These are phyloP conservation scores for Nansenia antarctica DNA, from an alignment of 2,113 vertebrate species.

Conservation along the genomic window DNA sequence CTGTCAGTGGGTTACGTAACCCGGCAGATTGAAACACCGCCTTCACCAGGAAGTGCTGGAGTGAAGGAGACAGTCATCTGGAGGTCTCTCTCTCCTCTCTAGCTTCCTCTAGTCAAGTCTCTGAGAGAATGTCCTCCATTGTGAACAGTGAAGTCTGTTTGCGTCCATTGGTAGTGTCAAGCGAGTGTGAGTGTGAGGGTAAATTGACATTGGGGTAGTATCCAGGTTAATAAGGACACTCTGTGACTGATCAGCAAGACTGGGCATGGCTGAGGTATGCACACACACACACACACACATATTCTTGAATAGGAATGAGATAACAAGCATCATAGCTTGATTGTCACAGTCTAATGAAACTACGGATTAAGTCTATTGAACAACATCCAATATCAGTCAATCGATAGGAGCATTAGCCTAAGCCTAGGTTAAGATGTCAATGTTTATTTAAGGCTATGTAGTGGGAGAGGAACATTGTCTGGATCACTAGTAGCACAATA, in stretches of 20 bases:
- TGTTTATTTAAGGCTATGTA: not conserved
- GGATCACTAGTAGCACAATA: too few relatives aligned
- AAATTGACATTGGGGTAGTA: too few relatives aligned
- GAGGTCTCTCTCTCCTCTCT: constrained; percentile 3
- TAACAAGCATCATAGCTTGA: too few relatives aligned
- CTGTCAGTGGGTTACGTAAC: constrained; percentile 43
- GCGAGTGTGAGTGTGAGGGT: too few relatives aligned
- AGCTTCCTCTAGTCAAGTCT: not conserved
- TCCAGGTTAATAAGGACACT: not conserved
- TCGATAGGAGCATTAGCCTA: too few relatives aligned
- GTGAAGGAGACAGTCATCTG: constrained; percentile 21
- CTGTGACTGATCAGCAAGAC: constrained; percentile 20
- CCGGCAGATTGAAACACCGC: constrained; percentile 5
- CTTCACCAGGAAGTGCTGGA: constrained; percentile 37
- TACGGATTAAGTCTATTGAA: too few relatives aligned
- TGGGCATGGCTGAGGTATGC: constrained; percentile 26
- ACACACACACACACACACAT: not conserved
- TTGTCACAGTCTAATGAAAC: too few relatives aligned
- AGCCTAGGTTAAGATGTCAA: not conserved
- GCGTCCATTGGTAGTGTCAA: too few relatives aligned
- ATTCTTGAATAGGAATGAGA: too few relatives aligned
- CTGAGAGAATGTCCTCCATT: not conserved
- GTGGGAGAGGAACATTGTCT: not conserved
- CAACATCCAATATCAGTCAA: not conserved
- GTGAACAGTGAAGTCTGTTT: too few relatives aligned